Evolutionary conservation across 2,797 vertebrate species (phyloP).

Genomic region (Furcifer pardalis): DNA sequence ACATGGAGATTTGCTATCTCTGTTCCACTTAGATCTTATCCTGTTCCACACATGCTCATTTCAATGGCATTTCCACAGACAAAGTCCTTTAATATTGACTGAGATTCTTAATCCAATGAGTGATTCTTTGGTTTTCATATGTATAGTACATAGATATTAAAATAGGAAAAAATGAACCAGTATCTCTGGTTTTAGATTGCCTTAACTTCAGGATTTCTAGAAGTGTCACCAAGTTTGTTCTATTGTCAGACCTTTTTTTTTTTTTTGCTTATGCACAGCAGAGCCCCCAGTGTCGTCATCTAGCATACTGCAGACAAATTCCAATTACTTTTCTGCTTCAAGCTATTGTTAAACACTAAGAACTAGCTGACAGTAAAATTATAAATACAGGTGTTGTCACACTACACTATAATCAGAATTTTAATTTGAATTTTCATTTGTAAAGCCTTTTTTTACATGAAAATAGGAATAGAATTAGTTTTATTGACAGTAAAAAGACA

Average conservation of each 20-base stretch:
- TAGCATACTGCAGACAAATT: constrained; percentile 86
- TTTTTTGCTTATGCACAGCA: constrained; percentile 75
- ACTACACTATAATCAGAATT: constrained; percentile 88
- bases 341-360: constrained; percentile 86
- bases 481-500: constrained; percentile 88
- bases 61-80: not conserved
- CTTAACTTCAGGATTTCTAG: constrained; percentile 57
- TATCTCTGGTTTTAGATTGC: constrained; percentile 21
- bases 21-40: not conserved
- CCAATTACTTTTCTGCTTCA: constrained; percentile 85
- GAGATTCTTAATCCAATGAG: not conserved
- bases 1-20: not conserved
- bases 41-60: not conserved
- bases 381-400: constrained; percentile 90
- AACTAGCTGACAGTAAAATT: constrained; percentile 89
- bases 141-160: not conserved
- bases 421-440: constrained; percentile 89
- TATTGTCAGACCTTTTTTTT: constrained; percentile 79
- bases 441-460: constrained; percentile 82
- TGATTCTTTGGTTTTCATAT: constrained; percentile 8
- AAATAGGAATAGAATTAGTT: constrained; percentile 87
- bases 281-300: constrained; percentile 78
- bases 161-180: not conserved
- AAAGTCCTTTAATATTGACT: not conserved
- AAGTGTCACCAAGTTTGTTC: constrained; percentile 75